Base-by-base conservation (phyloP, 2,888 invertebrate genomes). In the Rhagonycha fulva region DNA sequence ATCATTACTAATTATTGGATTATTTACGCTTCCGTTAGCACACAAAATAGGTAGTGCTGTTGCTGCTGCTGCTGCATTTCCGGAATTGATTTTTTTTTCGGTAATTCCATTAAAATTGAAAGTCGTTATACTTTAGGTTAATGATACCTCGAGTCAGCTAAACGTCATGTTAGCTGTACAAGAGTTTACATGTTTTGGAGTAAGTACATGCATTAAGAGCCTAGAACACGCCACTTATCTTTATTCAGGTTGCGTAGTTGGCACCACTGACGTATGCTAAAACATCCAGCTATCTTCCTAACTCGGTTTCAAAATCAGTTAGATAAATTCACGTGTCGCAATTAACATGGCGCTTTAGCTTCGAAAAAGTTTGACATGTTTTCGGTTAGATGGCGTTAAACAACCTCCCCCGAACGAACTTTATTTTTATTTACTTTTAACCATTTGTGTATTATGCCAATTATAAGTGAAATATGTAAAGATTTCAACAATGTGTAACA, bases 221-320 rank as follows among this genome's bases (percentile, higher is more conserved):
- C 75, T 73, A 73, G 63, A 75, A 78, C 76, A 78, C 72, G 79
- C 75, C 74, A 78, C 79, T 78, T 79, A 79, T 78, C 78, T 75
- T 76, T 79, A 79, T 79, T 78, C 79, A 79, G 79, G 79, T 77
- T 79, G 79, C 78, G 75, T 79, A 75, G 75, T 79, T 76, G 73
- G 78, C 78, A 75, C 79, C 75, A 76, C 78, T 79, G 79, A 79
- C 79, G 78, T 79, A 79, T 78, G 79, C 78, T 78, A 79, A 79
- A 76, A 62, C 71, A 68, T 69, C 75, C 75, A 72, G 69, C 47
- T 7, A n/a, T n/a, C 47, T 47, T 47, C n/a, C 12, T 47, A 47
- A n/a, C 47, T 47, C n/a, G 47, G n/a, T 9, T n/a, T 47, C n/a
- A 47, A n/a, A 47, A 47, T 47, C 47, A 12, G 7, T 47, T 47